These are phyloP conservation scores for Macrotrachela quadricornifera DNA, from an alignment of 1,140 invertebrate genomes.

Conservation along the genomic window DNA sequence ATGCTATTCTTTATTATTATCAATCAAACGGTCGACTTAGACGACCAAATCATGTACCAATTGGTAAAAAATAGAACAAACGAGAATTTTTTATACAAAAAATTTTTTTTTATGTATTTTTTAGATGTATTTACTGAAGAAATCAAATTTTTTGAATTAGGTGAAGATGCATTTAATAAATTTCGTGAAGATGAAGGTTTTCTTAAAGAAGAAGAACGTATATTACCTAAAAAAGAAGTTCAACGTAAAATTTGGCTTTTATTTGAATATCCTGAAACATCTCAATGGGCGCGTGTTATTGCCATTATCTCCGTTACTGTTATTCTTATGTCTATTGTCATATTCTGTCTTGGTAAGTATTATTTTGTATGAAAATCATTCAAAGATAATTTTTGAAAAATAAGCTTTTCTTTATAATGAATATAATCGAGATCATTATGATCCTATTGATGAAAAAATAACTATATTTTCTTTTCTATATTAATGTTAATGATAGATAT, in stretches of 20 bases:
- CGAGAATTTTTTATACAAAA: no score
- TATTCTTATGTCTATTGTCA: slow-evolving; percentile 23
- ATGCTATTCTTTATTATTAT: not conserved
- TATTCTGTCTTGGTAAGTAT: slow-evolving; percentile 17
- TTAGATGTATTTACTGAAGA: not conserved
- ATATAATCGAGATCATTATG: no score
- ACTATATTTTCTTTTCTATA: no score
- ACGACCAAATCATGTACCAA: not conserved
- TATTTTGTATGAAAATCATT: no score
- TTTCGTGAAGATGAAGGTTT: slow-evolving; percentile 22
- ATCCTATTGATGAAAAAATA: no score
- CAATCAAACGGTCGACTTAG: not conserved
- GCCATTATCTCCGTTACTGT: slow-evolving; percentile 17
- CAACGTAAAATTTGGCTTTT: not conserved
- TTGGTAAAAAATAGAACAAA: not conserved
- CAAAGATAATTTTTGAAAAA: no score
- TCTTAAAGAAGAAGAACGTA: slow-evolving; percentile 22
- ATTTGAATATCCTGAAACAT: not conserved
- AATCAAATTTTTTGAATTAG: not conserved
- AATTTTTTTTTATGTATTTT: no score
- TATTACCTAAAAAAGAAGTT: not conserved
- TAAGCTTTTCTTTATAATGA: no score
- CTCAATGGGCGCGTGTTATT: not conserved
- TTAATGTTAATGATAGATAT: no score
- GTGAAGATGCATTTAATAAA: not conserved